phyloP scores from a whole-genome alignment of 2,888 invertebrate species.

The Xestoiulus laeticollis region DNA sequence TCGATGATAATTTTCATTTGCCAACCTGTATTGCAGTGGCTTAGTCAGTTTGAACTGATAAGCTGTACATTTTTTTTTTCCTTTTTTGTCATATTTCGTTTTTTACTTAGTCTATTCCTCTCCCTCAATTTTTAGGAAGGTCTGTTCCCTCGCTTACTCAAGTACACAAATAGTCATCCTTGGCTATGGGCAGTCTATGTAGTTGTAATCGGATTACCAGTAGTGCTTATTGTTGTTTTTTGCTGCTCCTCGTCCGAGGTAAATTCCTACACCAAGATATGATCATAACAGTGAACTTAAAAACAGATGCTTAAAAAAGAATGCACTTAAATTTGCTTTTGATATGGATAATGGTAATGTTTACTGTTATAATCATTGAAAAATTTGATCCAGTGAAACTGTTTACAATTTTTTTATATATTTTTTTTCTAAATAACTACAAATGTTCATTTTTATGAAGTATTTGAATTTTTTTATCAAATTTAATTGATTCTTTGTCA shows the following conservation, averaged over 20 bases:
- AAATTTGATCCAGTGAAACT: not conserved
- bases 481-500: too few species aligned
- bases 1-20: not conserved
- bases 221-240: slow-evolving; percentile 81
- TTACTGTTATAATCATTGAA: slow-evolving; percentile 11
- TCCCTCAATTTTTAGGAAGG: slow-evolving; percentile 74
- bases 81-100: slow-evolving; percentile 8
- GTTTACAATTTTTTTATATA: not conserved
- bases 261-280: slow-evolving; percentile 34
- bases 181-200: slow-evolving; percentile 91
- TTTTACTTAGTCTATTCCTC: slow-evolving; percentile 12
- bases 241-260: slow-evolving; percentile 71
- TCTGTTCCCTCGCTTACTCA: slow-evolving; percentile 77
- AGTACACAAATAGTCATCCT: slow-evolving; percentile 83
- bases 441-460: not conserved
- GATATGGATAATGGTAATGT: not conserved
- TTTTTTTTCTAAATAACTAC: not conserved
- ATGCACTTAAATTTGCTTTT: not conserved
- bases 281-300: slow-evolving; percentile 59
- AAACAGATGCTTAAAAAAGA: slow-evolving; percentile 56
- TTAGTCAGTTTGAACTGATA: not conserved
- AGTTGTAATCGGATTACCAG: slow-evolving; percentile 78
- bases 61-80: not conserved
- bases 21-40: not conserved
- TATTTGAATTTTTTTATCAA: not conserved